These are phyloP conservation scores for Sogatella furcifera DNA, from an alignment of 1,140 invertebrate species.

Conservation along the genomic window DNA sequence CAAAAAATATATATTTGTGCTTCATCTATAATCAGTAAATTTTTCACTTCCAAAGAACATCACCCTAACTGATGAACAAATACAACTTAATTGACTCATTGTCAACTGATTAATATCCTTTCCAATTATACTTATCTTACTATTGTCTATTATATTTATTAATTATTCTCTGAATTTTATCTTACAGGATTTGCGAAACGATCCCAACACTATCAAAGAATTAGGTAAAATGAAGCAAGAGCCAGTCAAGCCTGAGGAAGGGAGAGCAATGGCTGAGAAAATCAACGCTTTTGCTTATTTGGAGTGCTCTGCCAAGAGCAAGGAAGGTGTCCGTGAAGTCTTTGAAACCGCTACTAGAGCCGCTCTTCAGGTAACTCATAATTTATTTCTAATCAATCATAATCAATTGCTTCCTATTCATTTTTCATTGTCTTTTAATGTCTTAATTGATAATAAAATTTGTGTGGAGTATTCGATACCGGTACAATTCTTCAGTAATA, in stretches of 20 bases:
- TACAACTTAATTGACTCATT: too few relatives aligned
- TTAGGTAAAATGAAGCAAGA: constrained; percentile 99
- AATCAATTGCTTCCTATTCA: neutral
- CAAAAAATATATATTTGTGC: too few relatives aligned
- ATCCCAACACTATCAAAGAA: constrained; percentile 92
- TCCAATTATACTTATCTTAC: too few relatives aligned
- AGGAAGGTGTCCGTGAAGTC: constrained; percentile 97
- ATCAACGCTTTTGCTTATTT: constrained; percentile 98
- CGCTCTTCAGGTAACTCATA: constrained; percentile 70
- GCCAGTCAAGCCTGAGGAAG: constrained; percentile 95
- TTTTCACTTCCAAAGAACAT: too few relatives aligned
- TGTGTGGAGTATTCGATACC: too few relatives aligned
- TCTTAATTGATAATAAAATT: neutral
- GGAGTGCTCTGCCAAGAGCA: constrained; percentile 99
- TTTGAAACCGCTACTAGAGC: constrained; percentile 98
- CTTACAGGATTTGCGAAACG: constrained; percentile 68
- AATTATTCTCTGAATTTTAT: neutral
- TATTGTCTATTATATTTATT: too few relatives aligned
- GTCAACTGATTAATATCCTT: too few relatives aligned
- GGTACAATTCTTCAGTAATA: too few relatives aligned
- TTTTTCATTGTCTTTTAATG: neutral
- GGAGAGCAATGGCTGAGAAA: constrained; percentile 96
- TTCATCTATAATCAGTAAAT: too few relatives aligned
- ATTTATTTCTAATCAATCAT: neutral
- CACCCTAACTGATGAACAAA: too few relatives aligned